A percentile compares a stretch with the other conserved stretches of the same genome.
phyloP scores from a whole-genome alignment of 1,140 invertebrate species.

The Brachionus paranguensis region DNA sequence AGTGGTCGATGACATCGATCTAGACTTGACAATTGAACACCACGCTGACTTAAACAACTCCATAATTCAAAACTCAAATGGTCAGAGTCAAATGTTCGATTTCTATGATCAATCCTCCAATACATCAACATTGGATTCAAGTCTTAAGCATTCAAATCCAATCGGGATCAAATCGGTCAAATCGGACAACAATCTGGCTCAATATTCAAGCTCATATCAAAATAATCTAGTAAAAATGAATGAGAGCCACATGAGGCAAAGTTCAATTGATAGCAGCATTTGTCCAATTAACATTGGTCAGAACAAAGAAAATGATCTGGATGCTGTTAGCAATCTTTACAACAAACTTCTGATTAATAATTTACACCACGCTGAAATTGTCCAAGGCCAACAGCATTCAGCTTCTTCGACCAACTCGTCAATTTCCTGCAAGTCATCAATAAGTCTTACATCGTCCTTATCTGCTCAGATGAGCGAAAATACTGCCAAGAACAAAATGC shows the following conservation, averaged over 20 bases:
- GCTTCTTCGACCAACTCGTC: background rate
- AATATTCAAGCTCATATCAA: slow-evolving; percentile 6
- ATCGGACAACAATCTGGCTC: background rate
- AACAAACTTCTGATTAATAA: slow-evolving; percentile 31
- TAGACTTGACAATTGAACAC: slow-evolving; percentile 12
- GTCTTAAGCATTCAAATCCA: background rate
- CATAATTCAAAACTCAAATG: background rate
- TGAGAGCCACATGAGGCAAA: background rate
- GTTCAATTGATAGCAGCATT: background rate
- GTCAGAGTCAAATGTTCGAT: slow-evolving; percentile 7
- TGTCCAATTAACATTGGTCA: background rate
- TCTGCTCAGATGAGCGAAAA: background rate
- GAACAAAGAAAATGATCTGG: slow-evolving; percentile 33
- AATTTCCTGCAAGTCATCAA: background rate
- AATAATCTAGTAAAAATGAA: slow-evolving; percentile 15
- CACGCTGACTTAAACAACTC: background rate
- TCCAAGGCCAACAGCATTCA: slow-evolving; percentile 2
- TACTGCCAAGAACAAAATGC: background rate
- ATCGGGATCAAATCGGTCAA: background rate
- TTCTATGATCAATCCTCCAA: slow-evolving; percentile 16
- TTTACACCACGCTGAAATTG: background rate
- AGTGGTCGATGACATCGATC: background rate
- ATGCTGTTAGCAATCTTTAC: slow-evolving; percentile 10
- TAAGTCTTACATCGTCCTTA: background rate
- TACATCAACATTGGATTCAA: background rate